phyloP scores from a whole-genome alignment of 2,888 invertebrate genomes.

The Drosophila aldrichi region DNA sequence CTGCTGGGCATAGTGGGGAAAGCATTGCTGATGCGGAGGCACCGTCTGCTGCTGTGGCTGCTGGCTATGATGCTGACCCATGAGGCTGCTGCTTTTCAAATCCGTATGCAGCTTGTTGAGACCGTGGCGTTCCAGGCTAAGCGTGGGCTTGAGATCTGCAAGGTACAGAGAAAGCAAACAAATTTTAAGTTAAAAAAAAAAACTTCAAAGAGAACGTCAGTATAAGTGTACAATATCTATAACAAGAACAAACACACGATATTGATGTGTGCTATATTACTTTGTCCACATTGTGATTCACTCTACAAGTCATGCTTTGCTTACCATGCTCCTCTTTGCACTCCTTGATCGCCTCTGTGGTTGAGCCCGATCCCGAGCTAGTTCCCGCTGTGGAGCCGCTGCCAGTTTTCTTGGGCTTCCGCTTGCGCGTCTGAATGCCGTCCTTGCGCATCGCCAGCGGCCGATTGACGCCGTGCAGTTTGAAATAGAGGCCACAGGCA shows the following conservation, averaged over 20 bases:
- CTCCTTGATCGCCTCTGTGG: conserved; percentile 71
- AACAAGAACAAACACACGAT: too few relatives aligned
- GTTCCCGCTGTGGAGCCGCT: conserved; percentile 81
- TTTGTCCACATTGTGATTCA: too few relatives aligned
- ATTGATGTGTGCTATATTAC: too few relatives aligned
- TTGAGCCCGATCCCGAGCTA: conserved; percentile 46
- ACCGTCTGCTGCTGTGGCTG: conserved; percentile 61
- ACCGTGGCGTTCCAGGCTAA: conserved; percentile 82
- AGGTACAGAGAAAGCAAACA: background rate
- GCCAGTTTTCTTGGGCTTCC: conserved; percentile 94
- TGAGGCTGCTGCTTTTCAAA: conserved; percentile 67
- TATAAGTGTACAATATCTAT: too few relatives aligned
- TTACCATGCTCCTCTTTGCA: conserved; percentile 79
- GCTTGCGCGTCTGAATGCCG: conserved; percentile 97
- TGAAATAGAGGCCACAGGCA: conserved; percentile 98
- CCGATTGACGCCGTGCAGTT: conserved; percentile 96
- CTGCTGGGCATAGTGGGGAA: conserved; percentile 58
- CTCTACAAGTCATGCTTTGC: background rate
- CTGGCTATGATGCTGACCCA: conserved; percentile 70
- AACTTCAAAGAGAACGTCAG: background rate
- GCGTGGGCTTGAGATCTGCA: conserved; percentile 83
- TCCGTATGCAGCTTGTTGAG: conserved; percentile 77
- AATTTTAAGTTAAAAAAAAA: too few relatives aligned
- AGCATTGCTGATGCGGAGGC: conserved; percentile 65
- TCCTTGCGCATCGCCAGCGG: conserved; percentile 98